Base-by-base conservation (phyloP, 2,888 invertebrate genomes). In the Lordiphosa fenestrarum region DNA sequence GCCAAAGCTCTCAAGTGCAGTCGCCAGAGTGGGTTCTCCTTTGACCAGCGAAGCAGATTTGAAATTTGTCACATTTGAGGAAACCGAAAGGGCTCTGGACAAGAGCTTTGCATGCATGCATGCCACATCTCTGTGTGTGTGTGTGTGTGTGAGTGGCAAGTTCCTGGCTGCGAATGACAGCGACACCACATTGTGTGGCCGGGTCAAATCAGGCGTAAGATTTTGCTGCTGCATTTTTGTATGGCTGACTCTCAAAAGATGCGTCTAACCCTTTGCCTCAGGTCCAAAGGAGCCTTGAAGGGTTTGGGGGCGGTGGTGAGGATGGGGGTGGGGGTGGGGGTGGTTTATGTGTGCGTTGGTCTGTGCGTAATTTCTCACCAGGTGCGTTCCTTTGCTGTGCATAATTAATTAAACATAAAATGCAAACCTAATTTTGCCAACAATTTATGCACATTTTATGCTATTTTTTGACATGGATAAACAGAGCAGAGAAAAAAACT, bases 401-500 rank as follows among this genome's bases (percentile, higher is more conserved):
- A 86, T 85, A 86, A 84, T 86, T 86, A 86, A 86, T 86, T 66
- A 83, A 84, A 71, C 85, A 85, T 84, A 83, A 86, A 86, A 86
- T 84, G 82, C 82, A 80, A 71, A 53, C 66, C 50, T 59, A 73
- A 81, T 72, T 81, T 76, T 44, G 44, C 59, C 57, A 66, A 85
- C 15, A 77, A 80, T 63, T 71, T 69, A 53, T 69, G 84, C 73
- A 71, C 54, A 48, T 47, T 60, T 38, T 36, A 25, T 49, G 56
- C 64, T 76, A 80, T 73, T 73, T 41, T 48, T 50, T 41, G 53
- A 44, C n/a, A 7, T 6, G 10, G 6, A 13, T 2, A 36, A 19
- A n/a, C n/a, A 30, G 9, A 3, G 6, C 2, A 25, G 6, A 25
- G 6, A 6, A 6, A 25, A 25, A 15, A 15, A 15, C 6, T 6